Evolutionary conservation across 1,140 invertebrate genomes (phyloP).

Genomic region (Eriosoma lanigerum): DNA sequence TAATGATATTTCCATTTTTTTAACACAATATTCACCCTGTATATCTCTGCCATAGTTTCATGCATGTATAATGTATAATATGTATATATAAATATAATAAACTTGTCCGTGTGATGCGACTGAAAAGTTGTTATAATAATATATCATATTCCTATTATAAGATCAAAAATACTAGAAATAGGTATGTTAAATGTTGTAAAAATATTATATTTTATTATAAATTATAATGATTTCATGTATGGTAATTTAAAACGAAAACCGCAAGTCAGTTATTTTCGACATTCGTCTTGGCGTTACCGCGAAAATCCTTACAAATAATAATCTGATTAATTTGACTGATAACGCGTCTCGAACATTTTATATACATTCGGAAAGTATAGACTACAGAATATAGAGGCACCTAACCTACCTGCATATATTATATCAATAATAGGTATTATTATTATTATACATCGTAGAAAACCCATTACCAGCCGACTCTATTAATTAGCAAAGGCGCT

Average conservation of each 20-base stretch:
- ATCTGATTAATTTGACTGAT: not conserved
- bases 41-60: no score
- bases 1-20: no score
- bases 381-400: not conserved
- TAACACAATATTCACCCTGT: no score
- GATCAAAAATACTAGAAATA: no score
- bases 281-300: no score
- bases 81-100: no score
- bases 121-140: no score
- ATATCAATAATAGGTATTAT: conserved; percentile 21
- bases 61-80: not conserved
- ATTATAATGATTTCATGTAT: not conserved
- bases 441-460: conserved; percentile 7
- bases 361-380: not conserved
- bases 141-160: no score
- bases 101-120: no score
- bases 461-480: not conserved
- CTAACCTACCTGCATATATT: not conserved
- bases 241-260: not conserved
- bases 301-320: conserved; percentile 14
- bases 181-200: no score
- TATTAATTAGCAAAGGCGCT: conserved; percentile 17
- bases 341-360: not conserved
- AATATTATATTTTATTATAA: no score
- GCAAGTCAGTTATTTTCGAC: not conserved